Base-by-base conservation (phyloP, 2,797 vertebrate genomes). In the Zenarchopterus dispar region DNA sequence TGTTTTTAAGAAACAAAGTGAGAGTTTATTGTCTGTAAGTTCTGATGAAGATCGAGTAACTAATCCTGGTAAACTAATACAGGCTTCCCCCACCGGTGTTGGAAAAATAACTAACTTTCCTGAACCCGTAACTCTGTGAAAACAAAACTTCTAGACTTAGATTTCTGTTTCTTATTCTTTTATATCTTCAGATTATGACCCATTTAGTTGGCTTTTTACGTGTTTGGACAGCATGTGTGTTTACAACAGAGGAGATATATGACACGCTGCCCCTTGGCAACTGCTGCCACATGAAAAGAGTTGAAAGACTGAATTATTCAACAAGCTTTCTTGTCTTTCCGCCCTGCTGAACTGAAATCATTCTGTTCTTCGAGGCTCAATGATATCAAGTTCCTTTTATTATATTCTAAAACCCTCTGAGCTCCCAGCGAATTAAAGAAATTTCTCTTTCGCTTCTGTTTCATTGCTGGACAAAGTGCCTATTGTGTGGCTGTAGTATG, bases 271-370 rank as follows among this genome's bases (percentile, higher is more conserved):
- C 88, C 56, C 79, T 26, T 67, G 69, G 82, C 75, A 82, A 84
- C 84, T 46, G 18, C 0, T 67, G 70, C 56, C 63, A 15, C 70
- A 71, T 71, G 80, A 85, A 78, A 85, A 70, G 70, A 65, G 73
- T 59, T n/a, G 61, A 75, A 44, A 66, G 62, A 10, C 59, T 90
- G 70, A 91, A 90, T 91, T 74, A 90, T 92, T 91, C 68, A 90
- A 70, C 7, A 21, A 22, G 63, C 52, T 46, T 62, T 73, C 75
- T 73, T 61, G 55, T 77, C 54, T 39, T 62, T 69, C 48, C 2
- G 53, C 75, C 71, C 67, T 17, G 50, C 60, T 66, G 73, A 68
- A 28, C 66, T 75, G 70, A 82, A 86, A 70, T 77, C 69, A 59
- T 77, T 77, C 70, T 39, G 76, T 72, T 70, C 72, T 82, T 17